Percentiles rank a stretch among this genome's conserved stretches.
These are phyloP conservation scores for Xerus inauris DNA, from an alignment of 2,113 vertebrate genomes.

Conservation along the genomic window DNA sequence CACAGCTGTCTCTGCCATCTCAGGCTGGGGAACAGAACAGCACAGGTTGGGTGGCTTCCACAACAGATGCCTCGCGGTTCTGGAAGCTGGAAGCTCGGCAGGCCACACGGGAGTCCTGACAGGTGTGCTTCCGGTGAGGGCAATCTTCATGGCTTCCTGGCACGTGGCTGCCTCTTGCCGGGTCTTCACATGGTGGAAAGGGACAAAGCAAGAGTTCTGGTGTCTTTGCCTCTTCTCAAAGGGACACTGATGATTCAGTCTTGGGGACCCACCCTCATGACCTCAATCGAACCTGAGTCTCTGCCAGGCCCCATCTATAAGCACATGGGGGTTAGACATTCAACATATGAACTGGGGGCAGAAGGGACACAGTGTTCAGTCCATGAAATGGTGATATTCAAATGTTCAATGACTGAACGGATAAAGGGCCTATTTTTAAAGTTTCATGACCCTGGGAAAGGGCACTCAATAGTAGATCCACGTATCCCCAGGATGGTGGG, in stretches of 20 bases:
- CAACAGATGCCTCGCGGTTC: not conserved
- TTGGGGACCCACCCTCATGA: not conserved
- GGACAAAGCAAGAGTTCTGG: not conserved
- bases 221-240: not conserved
- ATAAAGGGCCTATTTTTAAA: not conserved
- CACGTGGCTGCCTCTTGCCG: accelerated
- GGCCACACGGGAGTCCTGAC: not conserved
- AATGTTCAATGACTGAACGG: not conserved
- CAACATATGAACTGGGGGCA: not conserved
- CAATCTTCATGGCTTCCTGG: not conserved
- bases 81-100: not conserved
- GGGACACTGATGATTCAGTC: not conserved
- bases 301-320: not conserved
- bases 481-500: accelerated
- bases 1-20: accelerated
- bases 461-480: not conserved
- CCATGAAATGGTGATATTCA: accelerated
- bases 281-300: not conserved
- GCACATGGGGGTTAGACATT: too few relatives aligned
- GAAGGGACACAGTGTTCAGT: accelerated
- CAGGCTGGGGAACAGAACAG: accelerated
- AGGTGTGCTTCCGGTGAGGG: not conserved
- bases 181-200: not conserved
- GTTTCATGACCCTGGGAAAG: too few relatives aligned
- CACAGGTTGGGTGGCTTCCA: accelerated